Evolutionary conservation across 2,888 invertebrate species (phyloP).

Genomic region (Molorchus minor): DNA sequence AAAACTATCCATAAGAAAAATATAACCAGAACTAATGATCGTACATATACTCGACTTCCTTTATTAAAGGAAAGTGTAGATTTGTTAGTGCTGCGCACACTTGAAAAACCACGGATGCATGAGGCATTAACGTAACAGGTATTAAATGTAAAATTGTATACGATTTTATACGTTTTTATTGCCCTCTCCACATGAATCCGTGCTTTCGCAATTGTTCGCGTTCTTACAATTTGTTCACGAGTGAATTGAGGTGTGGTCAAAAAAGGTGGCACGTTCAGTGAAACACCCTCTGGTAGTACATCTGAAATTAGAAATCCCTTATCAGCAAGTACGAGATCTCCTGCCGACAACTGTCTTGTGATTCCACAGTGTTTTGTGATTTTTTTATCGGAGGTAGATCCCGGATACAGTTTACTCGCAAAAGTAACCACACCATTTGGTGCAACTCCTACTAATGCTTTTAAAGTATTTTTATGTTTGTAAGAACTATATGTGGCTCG

Average conservation of each 20-base stretch:
- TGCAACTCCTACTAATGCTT: background rate
- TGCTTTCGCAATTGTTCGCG: constrained; percentile 8
- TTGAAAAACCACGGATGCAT: constrained; percentile 16
- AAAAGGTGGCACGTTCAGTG: background rate
- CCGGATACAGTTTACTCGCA: too few relatives aligned
- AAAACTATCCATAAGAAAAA: too few relatives aligned
- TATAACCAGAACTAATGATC: too few relatives aligned
- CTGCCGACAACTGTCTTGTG: background rate
- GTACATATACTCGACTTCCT: constrained; percentile 14
- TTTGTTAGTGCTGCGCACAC: constrained; percentile 19
- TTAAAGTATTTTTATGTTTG: background rate
- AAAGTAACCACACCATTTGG: too few relatives aligned
- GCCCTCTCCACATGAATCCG: constrained; percentile 19
- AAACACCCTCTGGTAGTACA: background rate
- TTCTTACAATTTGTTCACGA: background rate
- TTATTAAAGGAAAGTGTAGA: constrained; percentile 22
- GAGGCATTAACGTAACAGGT: background rate
- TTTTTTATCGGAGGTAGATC: too few relatives aligned
- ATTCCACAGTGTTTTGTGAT: too few relatives aligned
- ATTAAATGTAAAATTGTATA: constrained; percentile 15
- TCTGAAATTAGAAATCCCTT: background rate
- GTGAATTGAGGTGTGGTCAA: background rate
- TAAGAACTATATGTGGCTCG: background rate
- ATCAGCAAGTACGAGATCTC: background rate
- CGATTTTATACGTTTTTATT: too few relatives aligned